Evolutionary conservation across 2,888 invertebrate genomes (phyloP).

Genomic region (Anodontia alba): DNA sequence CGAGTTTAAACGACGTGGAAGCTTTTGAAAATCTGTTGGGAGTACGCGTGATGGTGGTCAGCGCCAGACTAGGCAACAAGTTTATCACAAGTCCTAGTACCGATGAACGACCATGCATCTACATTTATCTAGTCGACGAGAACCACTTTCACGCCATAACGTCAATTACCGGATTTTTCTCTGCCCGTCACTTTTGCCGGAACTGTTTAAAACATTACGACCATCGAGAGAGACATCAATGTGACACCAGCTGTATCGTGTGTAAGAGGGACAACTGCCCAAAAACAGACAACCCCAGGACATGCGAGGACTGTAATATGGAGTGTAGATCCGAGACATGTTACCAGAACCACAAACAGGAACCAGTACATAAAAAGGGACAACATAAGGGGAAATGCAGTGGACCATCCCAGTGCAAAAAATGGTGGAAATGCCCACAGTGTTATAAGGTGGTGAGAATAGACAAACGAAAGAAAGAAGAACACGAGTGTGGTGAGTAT

Average conservation of each 20-base stretch:
- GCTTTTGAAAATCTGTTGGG: conserved; percentile 32
- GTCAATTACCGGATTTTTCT: conserved; percentile 41
- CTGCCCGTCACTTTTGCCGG: conserved; percentile 25
- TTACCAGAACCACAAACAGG: conserved; percentile 13
- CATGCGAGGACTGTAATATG: conserved; percentile 36
- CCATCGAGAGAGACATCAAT: no score
- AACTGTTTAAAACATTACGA: no score
- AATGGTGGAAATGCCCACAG: conserved; percentile 38
- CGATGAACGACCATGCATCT: no score
- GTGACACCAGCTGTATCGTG: conserved; percentile 19
- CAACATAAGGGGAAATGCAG: conserved; percentile 18
- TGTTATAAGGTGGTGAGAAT: conserved; percentile 33
- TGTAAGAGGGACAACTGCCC: conserved; percentile 25
- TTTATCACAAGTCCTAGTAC: conserved; percentile 42
- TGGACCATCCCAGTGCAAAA: conserved; percentile 26
- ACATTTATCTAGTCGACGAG: no score
- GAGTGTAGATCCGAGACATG: conserved; percentile 20
- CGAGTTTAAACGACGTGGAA: conserved; percentile 24
- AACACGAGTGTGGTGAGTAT: conserved; percentile 40
- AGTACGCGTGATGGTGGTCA: conserved; percentile 49
- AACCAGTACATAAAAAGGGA: conserved; percentile 19
- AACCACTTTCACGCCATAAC: no score
- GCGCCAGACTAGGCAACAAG: conserved; percentile 46
- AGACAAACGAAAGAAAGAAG: conserved; percentile 18
- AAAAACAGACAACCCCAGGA: conserved; percentile 20